phyloP scores from a whole-genome alignment of 2,113 vertebrate genomes.

The Carassius carassius region DNA sequence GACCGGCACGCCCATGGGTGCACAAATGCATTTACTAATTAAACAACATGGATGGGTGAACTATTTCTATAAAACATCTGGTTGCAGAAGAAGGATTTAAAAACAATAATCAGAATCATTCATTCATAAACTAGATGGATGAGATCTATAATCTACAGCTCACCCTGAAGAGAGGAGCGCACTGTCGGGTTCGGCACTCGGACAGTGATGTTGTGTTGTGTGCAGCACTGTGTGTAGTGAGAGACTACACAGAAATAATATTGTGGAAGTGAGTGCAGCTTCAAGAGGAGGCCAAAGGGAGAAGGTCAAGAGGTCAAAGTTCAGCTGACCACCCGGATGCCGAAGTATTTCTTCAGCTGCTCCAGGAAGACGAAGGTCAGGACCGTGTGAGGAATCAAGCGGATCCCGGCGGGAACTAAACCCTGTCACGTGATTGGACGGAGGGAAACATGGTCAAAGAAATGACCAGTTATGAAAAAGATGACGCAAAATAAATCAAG shows the following conservation, averaged over 20 bases:
- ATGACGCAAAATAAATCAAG: not conserved
- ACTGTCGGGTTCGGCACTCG: too few species aligned
- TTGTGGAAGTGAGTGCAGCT: not conserved
- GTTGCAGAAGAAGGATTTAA: not conserved
- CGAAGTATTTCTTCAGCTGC: conserved; percentile 86
- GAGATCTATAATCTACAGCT: not conserved
- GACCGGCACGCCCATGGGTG: too few species aligned
- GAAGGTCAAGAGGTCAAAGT: conserved; percentile 25
- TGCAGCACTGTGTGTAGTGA: too few species aligned
- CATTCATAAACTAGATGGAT: not conserved
- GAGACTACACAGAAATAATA: not conserved
- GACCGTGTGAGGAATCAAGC: conserved; percentile 85
- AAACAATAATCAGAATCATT: not conserved
- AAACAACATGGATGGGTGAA: too few species aligned
- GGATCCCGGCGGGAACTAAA: conserved; percentile 85
- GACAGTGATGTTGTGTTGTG: too few species aligned
- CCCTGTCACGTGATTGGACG: conserved; percentile 73
- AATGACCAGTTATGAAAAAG: not conserved
- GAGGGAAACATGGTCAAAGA: not conserved
- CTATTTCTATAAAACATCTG: not conserved
- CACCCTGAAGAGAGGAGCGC: not conserved
- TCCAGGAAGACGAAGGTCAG: conserved; percentile 90
- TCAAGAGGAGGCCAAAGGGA: not conserved
- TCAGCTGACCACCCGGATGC: conserved; percentile 80
- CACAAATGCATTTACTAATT: too few species aligned